A percentile compares a stretch with the other conserved stretches of the same genome.
These are phyloP conservation scores for Anoplolepis gracilipes DNA, from an alignment of 1,140 invertebrate genomes.

Conservation along the genomic window DNA sequence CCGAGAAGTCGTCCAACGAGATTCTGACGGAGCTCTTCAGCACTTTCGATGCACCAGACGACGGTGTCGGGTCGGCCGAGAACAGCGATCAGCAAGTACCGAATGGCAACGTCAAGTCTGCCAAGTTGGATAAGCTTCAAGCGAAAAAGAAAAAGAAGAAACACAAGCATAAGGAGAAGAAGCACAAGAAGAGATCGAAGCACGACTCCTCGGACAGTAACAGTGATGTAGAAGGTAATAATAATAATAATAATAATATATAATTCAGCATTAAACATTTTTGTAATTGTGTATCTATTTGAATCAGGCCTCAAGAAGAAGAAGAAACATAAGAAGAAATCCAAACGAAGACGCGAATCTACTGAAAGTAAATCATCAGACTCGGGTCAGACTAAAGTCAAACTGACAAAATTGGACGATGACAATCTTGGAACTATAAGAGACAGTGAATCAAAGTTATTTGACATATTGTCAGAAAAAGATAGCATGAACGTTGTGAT, in stretches of 20 bases:
- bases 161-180: slow-evolving; percentile 86
- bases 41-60: slow-evolving; percentile 87
- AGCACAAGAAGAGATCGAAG: slow-evolving; percentile 86
- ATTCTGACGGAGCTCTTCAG: slow-evolving; percentile 92
- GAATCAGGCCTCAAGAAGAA: slow-evolving; percentile 83
- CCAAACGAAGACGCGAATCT: slow-evolving; percentile 85
- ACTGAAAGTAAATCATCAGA: slow-evolving; percentile 79
- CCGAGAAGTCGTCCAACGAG: slow-evolving; percentile 90
- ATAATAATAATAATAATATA: not conserved
- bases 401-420: slow-evolving; percentile 50
- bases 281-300: slow-evolving; percentile 14
- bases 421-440: slow-evolving; percentile 28
- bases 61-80: slow-evolving; percentile 66
- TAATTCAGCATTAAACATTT: not conserved
- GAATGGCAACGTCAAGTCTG: slow-evolving; percentile 81
- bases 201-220: slow-evolving; percentile 85
- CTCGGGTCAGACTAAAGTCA: slow-evolving; percentile 75
- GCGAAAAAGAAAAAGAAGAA: slow-evolving; percentile 84
- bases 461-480: slow-evolving; percentile 45
- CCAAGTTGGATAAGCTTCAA: slow-evolving; percentile 81
- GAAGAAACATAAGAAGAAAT: slow-evolving; percentile 87
- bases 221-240: slow-evolving; percentile 80
- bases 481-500: not conserved
- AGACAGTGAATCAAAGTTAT: slow-evolving; percentile 68
- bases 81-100: slow-evolving; percentile 75